Percentiles rank a stretch among this genome's conserved stretches.
phyloP scores from a whole-genome alignment of 1,140 invertebrate species.

The Lethocerus indicus region DNA sequence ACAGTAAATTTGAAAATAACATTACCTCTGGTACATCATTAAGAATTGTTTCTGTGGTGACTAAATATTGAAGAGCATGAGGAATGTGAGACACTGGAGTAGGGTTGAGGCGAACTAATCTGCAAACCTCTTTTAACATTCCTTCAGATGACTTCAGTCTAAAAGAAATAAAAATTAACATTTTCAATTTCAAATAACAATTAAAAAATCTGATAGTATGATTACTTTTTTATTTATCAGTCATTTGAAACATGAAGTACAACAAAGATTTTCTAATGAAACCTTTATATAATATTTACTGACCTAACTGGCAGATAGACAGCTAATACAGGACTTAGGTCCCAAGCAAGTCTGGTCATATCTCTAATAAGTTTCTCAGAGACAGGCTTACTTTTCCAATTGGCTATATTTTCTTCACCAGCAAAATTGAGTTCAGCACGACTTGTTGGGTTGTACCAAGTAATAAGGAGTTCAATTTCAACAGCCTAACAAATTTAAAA shows the following conservation, averaged over 20 bases:
- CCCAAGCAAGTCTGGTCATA: slow-evolving; percentile 80
- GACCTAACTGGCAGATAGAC: slow-evolving; percentile 68
- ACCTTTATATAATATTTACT: slow-evolving; percentile 7
- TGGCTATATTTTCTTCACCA: slow-evolving; percentile 69
- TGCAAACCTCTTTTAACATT: slow-evolving; percentile 58
- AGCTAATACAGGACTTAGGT: slow-evolving; percentile 80
- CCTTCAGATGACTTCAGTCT: slow-evolving; percentile 32
- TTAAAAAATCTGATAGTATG: background rate
- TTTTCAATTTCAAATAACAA: background rate
- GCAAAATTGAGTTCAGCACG: slow-evolving; percentile 44
- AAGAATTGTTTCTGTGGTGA: slow-evolving; percentile 75
- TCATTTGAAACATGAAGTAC: background rate
- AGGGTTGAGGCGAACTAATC: slow-evolving; percentile 59
- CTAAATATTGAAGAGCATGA: slow-evolving; percentile 79
- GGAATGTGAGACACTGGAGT: slow-evolving; percentile 75
- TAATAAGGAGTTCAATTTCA: slow-evolving; percentile 85
- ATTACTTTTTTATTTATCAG: background rate
- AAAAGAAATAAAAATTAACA: background rate
- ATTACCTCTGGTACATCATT: slow-evolving; percentile 71
- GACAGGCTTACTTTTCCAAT: slow-evolving; percentile 64
- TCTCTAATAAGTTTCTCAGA: slow-evolving; percentile 74
- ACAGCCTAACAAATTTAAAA: slow-evolving; percentile 40
- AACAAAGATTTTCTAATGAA: background rate
- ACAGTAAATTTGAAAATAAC: no score
- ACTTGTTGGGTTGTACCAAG: slow-evolving; percentile 86